Evolutionary conservation across 1,140 invertebrate species (phyloP).

Genomic region (Cotesia typhae): DNA sequence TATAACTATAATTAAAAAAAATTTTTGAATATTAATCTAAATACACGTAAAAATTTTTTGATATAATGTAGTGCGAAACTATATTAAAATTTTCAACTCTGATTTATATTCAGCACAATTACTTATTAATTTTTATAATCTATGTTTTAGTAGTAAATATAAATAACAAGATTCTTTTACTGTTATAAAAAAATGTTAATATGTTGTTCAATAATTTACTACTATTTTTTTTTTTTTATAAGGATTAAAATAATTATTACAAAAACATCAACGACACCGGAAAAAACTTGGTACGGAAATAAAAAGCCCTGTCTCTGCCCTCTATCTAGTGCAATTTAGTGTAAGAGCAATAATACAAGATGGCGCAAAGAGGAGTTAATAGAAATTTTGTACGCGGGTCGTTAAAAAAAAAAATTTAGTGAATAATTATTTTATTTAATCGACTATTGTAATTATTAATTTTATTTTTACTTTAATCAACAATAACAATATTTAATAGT

Average conservation of each 20-base stretch:
- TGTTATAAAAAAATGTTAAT: neutral
- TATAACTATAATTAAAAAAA: neutral
- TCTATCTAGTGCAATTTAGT: too few relatives aligned
- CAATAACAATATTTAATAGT: too few relatives aligned
- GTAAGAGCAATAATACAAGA: conserved; percentile 15
- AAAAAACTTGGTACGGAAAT: neutral
- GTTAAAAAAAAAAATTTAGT: neutral
- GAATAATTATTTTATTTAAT: neutral
- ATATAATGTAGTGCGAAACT: neutral
- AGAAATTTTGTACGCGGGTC: conserved; percentile 11
- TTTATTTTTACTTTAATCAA: too few relatives aligned
- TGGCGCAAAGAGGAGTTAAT: conserved; percentile 1
- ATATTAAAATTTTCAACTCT: conserved; percentile 5
- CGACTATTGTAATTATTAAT: too few relatives aligned
- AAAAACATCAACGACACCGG: conserved; percentile 4
- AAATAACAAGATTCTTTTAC: too few relatives aligned
- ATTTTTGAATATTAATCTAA: neutral
- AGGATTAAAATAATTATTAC: neutral
- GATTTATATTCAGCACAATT: conserved; percentile 7
- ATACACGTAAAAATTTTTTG: too few relatives aligned
- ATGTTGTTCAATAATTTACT: neutral
- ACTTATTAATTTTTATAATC: too few relatives aligned
- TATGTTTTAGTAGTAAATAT: too few relatives aligned
- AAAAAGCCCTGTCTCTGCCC: too few relatives aligned
- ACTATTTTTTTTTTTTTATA: neutral